phyloP scores from a whole-genome alignment of 2,797 vertebrate species.

The Sus cebifrons region DNA sequence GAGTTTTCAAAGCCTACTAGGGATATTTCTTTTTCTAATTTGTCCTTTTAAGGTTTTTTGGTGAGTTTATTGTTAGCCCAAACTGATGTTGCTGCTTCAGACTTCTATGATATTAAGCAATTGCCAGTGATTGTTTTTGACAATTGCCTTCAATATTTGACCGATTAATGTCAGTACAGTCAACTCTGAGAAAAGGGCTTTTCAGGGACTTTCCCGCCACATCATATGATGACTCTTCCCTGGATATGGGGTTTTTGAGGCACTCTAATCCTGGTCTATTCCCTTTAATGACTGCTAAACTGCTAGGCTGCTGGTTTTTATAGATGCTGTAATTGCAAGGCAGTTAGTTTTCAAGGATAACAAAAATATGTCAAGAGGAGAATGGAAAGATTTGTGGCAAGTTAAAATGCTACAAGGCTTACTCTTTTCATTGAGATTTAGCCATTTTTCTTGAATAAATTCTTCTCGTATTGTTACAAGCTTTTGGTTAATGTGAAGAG shows the following conservation, averaged over 20 bases:
- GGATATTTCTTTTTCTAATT: background rate
- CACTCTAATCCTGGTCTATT: background rate
- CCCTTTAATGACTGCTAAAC: background rate
- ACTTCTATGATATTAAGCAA: background rate
- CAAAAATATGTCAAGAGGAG: background rate
- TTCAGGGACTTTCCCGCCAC: background rate
- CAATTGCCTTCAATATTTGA: background rate
- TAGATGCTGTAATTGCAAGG: background rate
- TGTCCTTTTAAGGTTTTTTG: background rate
- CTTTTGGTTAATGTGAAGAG: background rate
- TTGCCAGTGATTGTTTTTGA: background rate
- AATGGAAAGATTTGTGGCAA: background rate
- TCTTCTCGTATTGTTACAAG: background rate
- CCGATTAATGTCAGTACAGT: background rate
- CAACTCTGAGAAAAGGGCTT: background rate
- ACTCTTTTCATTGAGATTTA: background rate
- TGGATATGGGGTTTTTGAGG: background rate
- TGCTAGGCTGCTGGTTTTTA: background rate
- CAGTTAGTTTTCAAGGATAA: background rate
- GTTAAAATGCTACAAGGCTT: background rate
- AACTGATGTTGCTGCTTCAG: background rate
- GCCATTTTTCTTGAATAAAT: background rate
- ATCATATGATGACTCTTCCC: background rate
- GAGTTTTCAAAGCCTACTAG: background rate
- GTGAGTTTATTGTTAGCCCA: background rate